A percentile compares a stretch with the other conserved stretches of the same genome.
Conservation (phyloP, 2,113 vertebrate genomes). For the Bothrops jararaca region DNA sequence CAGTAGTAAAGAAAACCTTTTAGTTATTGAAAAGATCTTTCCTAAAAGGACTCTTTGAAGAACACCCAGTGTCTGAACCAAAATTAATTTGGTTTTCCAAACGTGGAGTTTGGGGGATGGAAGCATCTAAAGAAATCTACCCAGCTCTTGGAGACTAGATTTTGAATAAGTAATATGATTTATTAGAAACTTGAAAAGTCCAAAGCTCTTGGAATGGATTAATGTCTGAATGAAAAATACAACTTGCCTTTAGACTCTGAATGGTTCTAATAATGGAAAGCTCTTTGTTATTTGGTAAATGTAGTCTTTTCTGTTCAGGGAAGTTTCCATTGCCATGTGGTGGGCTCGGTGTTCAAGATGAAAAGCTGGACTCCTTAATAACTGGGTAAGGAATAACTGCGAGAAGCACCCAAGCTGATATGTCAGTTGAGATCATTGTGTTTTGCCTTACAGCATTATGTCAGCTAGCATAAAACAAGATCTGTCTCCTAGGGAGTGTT, state of each 20-base stretch:
- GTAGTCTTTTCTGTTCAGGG: constrained; percentile 43
- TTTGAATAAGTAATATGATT: neutral
- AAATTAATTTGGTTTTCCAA: neutral
- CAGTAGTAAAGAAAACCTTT: neutral
- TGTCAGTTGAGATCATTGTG: neutral
- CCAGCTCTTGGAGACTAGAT: neutral
- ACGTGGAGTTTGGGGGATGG: neutral
- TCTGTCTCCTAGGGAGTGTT: neutral
- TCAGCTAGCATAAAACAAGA: neutral
- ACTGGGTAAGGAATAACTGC: constrained; percentile 68
- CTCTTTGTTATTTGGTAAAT: too few species aligned
- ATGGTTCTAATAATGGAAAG: neutral
- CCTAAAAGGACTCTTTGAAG: neutral
- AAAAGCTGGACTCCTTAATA: constrained; percentile 65
- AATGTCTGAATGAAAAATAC: neutral
- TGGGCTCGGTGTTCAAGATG: constrained; percentile 41
- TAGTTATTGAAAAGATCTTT: neutral
- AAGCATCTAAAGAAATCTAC: neutral
- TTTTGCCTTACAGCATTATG: neutral
- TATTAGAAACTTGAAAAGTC: neutral
- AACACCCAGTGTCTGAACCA: neutral
- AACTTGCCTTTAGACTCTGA: neutral
- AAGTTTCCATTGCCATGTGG: constrained; percentile 33
- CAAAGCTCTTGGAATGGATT: neutral
- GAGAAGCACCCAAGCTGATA: neutral